phyloP scores from a whole-genome alignment of 2,113 vertebrate genomes.

The human (Homo sapiens) region GRCh38 chr1:51794501-51795000 shows the following conservation, averaged over 20 bases:
- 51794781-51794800: background rate
- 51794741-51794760: background rate
- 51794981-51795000: background rate
- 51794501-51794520: constrained; percentile 94
- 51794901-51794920: background rate
- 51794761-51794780: background rate
- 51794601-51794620: constrained; percentile 88
- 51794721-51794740: background rate
- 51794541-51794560: constrained; percentile 91
- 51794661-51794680: background rate
- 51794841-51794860: constrained; percentile 88
- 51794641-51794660: background rate
- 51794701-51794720: background rate
- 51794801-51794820: constrained; percentile 78
- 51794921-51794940: background rate
- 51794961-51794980: background rate
- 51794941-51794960: background rate
- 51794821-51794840: constrained; percentile 87
- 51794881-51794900: background rate
- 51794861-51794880: background rate
- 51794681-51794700: background rate
- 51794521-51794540: constrained; percentile 95
- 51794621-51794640: background rate
- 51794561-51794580: constrained; percentile 93
- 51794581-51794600: constrained; percentile 87